Evolutionary conservation across 2,888 invertebrate genomes (phyloP).

Genomic region (Callyntrura sp.): DNA sequence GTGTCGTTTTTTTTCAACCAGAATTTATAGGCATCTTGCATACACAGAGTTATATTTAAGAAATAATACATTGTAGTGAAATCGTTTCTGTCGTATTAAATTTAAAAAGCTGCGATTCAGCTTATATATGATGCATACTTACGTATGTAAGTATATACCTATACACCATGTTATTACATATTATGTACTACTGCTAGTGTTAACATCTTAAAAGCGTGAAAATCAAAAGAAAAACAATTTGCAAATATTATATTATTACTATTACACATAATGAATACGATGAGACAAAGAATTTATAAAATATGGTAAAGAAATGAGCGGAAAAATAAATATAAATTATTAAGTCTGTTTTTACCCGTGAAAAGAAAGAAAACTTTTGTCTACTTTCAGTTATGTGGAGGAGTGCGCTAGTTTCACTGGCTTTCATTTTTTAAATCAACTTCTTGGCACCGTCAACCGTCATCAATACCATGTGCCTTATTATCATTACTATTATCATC

Average conservation of each 20-base stretch:
- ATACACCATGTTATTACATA: slow-evolving; percentile 44
- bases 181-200: slow-evolving; percentile 22
- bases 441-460: slow-evolving; percentile 13
- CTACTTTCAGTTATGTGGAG: neutral
- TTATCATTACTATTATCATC: neutral
- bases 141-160: neutral
- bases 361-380: slow-evolving; percentile 31
- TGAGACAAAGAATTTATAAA: slow-evolving; percentile 30
- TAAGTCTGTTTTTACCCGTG: slow-evolving; percentile 74
- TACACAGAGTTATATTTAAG: neutral
- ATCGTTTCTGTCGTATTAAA: slow-evolving; percentile 30
- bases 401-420: slow-evolving; percentile 31
- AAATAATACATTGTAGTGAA: slow-evolving; percentile 30
- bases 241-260: slow-evolving; percentile 26
- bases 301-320: slow-evolving; percentile 21
- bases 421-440: slow-evolving; percentile 51
- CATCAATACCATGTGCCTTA: slow-evolving; percentile 2
- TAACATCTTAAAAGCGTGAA: slow-evolving; percentile 43
- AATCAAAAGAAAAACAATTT: neutral
- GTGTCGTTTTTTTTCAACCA: slow-evolving; percentile 39
- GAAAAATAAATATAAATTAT: slow-evolving; percentile 64
- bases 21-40: slow-evolving; percentile 21
- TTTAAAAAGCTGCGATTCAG: slow-evolving; percentile 39
- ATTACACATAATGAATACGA: slow-evolving; percentile 14
- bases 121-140: too few species aligned